These are phyloP conservation scores for Pachyramphus minor DNA, from an alignment of 2,113 vertebrate species.

Conservation along the genomic window DNA sequence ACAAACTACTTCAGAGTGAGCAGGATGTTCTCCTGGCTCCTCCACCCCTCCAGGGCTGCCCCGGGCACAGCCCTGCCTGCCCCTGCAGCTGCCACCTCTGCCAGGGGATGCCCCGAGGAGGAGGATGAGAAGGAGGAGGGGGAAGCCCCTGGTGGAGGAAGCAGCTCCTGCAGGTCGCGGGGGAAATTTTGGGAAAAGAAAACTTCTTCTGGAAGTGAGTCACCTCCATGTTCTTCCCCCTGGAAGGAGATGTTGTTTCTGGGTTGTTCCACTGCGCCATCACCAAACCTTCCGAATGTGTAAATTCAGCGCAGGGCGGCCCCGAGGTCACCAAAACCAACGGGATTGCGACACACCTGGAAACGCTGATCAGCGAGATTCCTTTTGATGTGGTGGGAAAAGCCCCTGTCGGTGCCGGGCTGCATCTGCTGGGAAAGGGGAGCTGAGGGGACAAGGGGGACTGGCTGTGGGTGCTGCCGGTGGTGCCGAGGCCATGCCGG, in stretches of 20 bases:
- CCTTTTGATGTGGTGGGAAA: neutral
- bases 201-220: neutral
- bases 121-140: neutral
- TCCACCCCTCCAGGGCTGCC: neutral
- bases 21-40: neutral
- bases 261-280: accelerated
- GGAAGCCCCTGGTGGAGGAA: neutral
- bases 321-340: neutral
- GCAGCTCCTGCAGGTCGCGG: neutral
- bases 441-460: neutral
- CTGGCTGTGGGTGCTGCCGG: neutral
- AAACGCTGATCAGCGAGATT: accelerated
- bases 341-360: accelerated
- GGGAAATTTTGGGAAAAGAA: neutral
- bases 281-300: neutral
- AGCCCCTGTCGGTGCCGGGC: accelerated
- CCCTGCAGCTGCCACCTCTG: neutral
- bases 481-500: accelerated
- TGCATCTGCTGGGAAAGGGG: accelerated
- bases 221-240: neutral
- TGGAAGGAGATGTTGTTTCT: neutral
- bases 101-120: accelerated
- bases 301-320: accelerated
- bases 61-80: neutral
- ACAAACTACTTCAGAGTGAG: neutral